These are phyloP conservation scores for Florisuga fusca DNA, from an alignment of 2,797 vertebrate species.

Conservation along the genomic window DNA sequence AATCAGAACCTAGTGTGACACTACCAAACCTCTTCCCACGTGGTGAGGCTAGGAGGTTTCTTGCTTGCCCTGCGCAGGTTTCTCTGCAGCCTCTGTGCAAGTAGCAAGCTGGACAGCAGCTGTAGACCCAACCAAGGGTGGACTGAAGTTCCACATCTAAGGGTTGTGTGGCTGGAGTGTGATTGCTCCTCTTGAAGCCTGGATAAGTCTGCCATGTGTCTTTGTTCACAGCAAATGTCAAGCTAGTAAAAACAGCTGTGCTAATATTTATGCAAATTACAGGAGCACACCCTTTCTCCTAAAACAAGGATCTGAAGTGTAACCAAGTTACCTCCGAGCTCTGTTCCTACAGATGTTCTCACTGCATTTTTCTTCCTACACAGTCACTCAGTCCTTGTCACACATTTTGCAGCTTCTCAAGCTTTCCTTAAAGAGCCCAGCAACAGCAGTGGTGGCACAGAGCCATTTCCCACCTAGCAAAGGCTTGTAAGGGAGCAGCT, in stretches of 20 bases:
- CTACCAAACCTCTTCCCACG: not conserved
- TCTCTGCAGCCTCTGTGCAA: not conserved
- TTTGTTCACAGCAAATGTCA: not conserved
- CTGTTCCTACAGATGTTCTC: constrained; percentile 41
- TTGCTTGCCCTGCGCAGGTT: not conserved
- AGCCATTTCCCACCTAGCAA: not conserved
- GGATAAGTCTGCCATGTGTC: not conserved
- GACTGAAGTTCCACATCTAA: not conserved
- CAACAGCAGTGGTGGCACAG: not conserved
- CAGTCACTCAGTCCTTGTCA: not conserved
- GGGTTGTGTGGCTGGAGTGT: not conserved
- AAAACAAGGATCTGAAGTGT: not conserved
- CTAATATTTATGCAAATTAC: not conserved
- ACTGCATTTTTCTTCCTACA: constrained; percentile 47
- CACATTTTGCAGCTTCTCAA: not conserved
- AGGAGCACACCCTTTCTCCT: not conserved
- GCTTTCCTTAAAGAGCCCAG: constrained; percentile 8
- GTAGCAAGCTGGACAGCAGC: not conserved
- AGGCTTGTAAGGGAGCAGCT: not conserved
- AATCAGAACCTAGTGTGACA: not conserved
- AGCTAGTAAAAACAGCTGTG: not conserved
- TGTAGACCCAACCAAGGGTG: not conserved
- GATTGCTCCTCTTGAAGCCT: not conserved
- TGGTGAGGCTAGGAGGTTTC: not conserved
- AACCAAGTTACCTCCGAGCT: not conserved